Conservation (phyloP, 2,888 invertebrate species). For the Nephrotoma guestfalica region DNA sequence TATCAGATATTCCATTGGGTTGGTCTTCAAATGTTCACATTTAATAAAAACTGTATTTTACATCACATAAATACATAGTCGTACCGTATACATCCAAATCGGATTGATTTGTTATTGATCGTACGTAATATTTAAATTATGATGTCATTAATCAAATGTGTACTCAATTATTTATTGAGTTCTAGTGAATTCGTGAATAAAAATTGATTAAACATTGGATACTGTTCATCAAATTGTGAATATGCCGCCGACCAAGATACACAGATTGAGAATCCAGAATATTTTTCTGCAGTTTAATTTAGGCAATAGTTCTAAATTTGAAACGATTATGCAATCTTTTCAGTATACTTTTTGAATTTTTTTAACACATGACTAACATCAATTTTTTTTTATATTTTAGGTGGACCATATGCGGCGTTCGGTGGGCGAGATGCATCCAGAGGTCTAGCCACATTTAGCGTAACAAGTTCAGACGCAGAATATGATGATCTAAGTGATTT, state of each 20-base stretch:
- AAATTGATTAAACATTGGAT: too few relatives aligned
- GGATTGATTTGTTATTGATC: not conserved
- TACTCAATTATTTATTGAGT: not conserved
- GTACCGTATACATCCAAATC: too few relatives aligned
- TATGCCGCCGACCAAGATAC: too few relatives aligned
- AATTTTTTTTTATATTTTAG: constrained; percentile 33
- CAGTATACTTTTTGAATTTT: not conserved
- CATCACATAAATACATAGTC: too few relatives aligned
- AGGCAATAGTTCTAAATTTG: too few relatives aligned
- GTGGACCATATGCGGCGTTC: constrained; percentile 87
- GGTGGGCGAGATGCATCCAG: constrained; percentile 92
- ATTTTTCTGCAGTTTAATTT: too few relatives aligned
- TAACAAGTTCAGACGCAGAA: constrained; percentile 61
- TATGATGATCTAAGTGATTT: constrained; percentile 95
- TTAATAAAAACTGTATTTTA: too few relatives aligned
- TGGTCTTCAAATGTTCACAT: too few relatives aligned
- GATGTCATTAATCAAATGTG: not conserved
- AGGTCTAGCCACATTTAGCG: constrained; percentile 85
- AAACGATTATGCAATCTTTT: too few relatives aligned
- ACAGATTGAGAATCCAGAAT: too few relatives aligned
- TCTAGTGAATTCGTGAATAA: not conserved
- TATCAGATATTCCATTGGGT: too few relatives aligned
- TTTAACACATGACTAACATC: not conserved
- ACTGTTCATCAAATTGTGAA: too few relatives aligned
- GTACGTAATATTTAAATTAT: not conserved